A percentile compares a stretch with the other conserved stretches of the same genome.
phyloP scores from a whole-genome alignment of 2,113 vertebrate species.

The Rallus limicola region DNA sequence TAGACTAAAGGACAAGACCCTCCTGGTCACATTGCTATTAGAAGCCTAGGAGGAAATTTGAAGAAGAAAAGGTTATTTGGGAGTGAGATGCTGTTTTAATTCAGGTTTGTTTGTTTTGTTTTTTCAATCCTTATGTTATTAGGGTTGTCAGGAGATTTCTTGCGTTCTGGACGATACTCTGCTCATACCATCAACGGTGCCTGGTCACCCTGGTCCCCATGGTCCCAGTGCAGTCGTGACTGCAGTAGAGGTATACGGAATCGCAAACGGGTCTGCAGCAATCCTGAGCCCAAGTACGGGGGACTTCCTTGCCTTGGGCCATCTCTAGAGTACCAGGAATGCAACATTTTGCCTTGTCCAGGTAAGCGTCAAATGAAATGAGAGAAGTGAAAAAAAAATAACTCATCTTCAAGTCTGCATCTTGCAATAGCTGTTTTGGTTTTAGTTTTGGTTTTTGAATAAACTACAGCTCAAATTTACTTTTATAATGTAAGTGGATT shows the following conservation, averaged over 20 bases:
- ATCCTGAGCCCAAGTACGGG: constrained; percentile 90
- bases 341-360: constrained; percentile 94
- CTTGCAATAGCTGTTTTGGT: not conserved
- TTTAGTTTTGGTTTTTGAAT: not conserved
- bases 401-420: not conserved
- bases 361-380: constrained; percentile 70
- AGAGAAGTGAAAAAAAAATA: not conserved
- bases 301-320: constrained; percentile 90
- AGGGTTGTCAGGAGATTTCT: constrained; percentile 84
- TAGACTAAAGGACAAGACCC: not conserved
- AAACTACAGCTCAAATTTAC: not conserved
- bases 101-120: not conserved
- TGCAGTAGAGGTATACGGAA: constrained; percentile 92
- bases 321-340: constrained; percentile 93
- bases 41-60: not conserved
- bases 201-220: constrained; percentile 91
- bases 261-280: constrained; percentile 91
- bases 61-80: not conserved
- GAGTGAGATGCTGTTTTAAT: not conserved
- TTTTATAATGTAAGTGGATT: not conserved
- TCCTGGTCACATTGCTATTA: not conserved
- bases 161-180: constrained; percentile 86
- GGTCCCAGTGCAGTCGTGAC: constrained; percentile 96
- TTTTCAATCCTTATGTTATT: not conserved
- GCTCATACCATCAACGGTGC: constrained; percentile 89